These are phyloP conservation scores for Anas platyrhynchos DNA, from an alignment of 2,113 vertebrate genomes.

Conservation along the genomic window DNA sequence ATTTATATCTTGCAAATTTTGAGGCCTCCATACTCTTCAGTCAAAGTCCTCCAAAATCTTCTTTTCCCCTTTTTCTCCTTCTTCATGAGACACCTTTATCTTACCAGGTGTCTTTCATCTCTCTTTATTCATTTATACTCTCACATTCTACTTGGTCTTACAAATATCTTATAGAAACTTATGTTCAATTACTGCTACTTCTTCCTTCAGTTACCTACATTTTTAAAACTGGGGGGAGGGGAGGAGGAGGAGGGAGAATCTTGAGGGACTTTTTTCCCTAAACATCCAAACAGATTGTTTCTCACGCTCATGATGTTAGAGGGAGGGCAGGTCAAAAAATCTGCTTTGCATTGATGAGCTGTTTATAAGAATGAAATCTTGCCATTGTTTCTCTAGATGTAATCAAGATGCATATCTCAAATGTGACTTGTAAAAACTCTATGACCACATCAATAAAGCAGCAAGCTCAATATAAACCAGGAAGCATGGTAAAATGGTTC, in stretches of 20 bases:
- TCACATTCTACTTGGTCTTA: background rate
- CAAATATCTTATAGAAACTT: background rate
- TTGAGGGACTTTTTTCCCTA: background rate
- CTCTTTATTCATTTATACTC: background rate
- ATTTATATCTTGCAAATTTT: background rate
- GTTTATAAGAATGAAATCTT: background rate
- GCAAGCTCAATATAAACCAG: background rate
- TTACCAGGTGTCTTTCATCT: background rate
- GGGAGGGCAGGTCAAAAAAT: background rate
- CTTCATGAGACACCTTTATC: background rate
- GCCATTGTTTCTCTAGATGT: background rate
- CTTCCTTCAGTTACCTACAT: background rate
- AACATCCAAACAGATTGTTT: background rate
- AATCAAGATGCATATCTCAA: background rate
- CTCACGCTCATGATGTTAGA: background rate
- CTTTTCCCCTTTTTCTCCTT: background rate
- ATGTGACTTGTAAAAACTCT: background rate
- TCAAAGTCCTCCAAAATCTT: background rate
- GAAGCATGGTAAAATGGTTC: background rate
- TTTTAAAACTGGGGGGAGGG: rapidly evolving
- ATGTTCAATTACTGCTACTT: background rate
- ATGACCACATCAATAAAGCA: background rate
- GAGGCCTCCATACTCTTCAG: background rate
- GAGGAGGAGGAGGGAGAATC: rapidly evolving
- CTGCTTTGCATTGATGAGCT: background rate